Base-by-base conservation (phyloP, 2,113 vertebrate species). In the Eidolon helvum region DNA sequence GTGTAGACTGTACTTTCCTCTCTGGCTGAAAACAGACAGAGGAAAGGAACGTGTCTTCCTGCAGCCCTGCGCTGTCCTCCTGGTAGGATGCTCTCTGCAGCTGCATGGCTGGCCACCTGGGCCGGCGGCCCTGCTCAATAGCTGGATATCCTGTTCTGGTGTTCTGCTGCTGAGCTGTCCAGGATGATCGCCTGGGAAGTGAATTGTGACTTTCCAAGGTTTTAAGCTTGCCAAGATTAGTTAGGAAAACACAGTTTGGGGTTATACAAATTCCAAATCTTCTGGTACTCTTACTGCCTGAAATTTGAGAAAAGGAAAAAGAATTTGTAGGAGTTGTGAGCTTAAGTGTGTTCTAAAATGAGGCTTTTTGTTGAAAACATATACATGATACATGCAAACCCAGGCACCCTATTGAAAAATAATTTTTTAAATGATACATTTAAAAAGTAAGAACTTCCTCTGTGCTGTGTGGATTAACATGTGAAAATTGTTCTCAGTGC, bases 61-160 rank as follows among this genome's bases (percentile, higher is more conserved):
- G 98, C 98, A 98, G 98, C 98, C 98, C 97, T 53, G 83, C 66
- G 95, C 98, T 98, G 98, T 98, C 98, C 98, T 98, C 97, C 94
- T 95, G 98, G 97, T 98, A 98, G 99, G 99, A 99, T 98, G 91
- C 69, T 96, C 96, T 98, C 98, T 98, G 98, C 99, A 99, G 99
- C 99, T 99, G 99, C 80, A 9, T 66, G 72, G 91, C 92, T 85
- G 98, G 97, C 98, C 99, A 98, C 98, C 99, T 99, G 98, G 99
- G 98, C 99, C 98, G 98, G 98, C 97, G 95, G 98, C 95, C 77
- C 7, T 30, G 30, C 96, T 99, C 98, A 99, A 99, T 99, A 98
- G 99, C 98, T 99, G 99, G 99, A 99, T 99, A 99, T 99, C 99
- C 99, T 99, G 99, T 98, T 98, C 97, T 92, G 98, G 43, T 87